phyloP scores from a whole-genome alignment of 2,113 vertebrate genomes.

The Spea bombifrons region DNA sequence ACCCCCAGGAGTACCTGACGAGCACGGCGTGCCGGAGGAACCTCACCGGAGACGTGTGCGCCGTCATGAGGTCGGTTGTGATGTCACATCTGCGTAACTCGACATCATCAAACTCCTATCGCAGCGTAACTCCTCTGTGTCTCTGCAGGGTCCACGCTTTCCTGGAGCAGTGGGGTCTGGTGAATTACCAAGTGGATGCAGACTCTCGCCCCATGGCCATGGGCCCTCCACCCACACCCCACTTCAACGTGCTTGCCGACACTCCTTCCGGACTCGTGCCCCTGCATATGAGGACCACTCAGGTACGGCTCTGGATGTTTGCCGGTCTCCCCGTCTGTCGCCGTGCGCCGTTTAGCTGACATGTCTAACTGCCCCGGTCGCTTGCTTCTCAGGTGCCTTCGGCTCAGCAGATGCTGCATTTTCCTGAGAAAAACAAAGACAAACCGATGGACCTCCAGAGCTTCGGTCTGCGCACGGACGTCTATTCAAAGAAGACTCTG shows the following conservation, averaged over 20 bases:
- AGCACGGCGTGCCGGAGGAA: conserved; percentile 95
- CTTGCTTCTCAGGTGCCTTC: conserved; percentile 75
- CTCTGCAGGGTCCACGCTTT: conserved; percentile 85
- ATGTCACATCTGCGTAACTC: background rate
- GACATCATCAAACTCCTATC: no score
- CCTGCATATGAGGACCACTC: conserved; percentile 85
- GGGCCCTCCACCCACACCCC: conserved; percentile 94
- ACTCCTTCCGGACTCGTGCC: conserved; percentile 93
- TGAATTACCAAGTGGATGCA: conserved; percentile 97
- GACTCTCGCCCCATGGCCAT: conserved; percentile 92
- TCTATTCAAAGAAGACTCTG: conserved; percentile 89
- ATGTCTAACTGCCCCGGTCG: background rate
- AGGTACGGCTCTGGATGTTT: conserved; percentile 66
- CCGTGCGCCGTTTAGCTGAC: background rate
- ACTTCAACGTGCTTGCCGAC: conserved; percentile 93
- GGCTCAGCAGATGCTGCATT: conserved; percentile 89
- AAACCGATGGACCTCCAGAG: conserved; percentile 91
- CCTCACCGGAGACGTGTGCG: conserved; percentile 91
- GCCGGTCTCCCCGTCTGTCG: background rate
- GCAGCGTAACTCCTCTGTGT: background rate
- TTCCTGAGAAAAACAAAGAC: conserved; percentile 89
- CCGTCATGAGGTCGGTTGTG: conserved; percentile 86
- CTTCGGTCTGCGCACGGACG: conserved; percentile 89
- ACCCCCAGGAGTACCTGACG: conserved; percentile 96
- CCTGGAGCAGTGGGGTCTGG: conserved; percentile 96